These are phyloP conservation scores for Moxostoma hubbsi DNA, from an alignment of 2,797 vertebrate species.

Conservation along the genomic window DNA sequence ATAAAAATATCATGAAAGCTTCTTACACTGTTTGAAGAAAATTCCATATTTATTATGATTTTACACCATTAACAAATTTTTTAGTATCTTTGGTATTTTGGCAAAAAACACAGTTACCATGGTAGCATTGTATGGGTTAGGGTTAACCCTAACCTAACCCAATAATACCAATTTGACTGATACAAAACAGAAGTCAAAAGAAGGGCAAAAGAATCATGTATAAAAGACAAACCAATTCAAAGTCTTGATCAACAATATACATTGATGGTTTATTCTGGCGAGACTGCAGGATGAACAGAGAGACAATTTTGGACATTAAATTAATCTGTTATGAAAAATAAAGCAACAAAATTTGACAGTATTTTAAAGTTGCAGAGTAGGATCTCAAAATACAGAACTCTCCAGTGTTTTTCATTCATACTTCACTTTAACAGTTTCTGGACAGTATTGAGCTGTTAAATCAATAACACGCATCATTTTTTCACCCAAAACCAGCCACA, in stretches of 20 bases:
- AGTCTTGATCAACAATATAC: conserved; percentile 10
- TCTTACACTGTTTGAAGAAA: too few species aligned
- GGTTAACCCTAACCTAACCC: too few species aligned
- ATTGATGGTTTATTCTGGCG: conserved; percentile 51
- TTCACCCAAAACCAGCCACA: not conserved
- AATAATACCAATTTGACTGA: not conserved
- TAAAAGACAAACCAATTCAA: not conserved
- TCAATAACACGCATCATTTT: not conserved
- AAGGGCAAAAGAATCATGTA: too few species aligned
- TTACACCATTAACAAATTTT: too few species aligned
- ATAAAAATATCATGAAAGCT: too few species aligned
- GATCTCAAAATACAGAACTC: conserved; percentile 29
- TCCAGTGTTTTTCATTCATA: not conserved
- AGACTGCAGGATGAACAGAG: conserved; percentile 17
- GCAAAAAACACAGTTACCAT: too few species aligned
- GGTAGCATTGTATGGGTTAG: too few species aligned
- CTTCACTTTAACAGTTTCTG: conserved; percentile 11
- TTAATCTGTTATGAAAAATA: conserved; percentile 22
- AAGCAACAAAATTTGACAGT: conserved; percentile 33
- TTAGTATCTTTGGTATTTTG: too few species aligned
- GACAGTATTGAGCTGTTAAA: conserved; percentile 24
- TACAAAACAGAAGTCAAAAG: too few species aligned
- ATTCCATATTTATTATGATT: too few species aligned
- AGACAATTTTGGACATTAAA: conserved; percentile 19
- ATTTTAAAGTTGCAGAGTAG: conserved; percentile 14